Evolutionary conservation across 2,888 invertebrate species (phyloP), one percentile per base, ranked within the genome.

Genomic region (Lasioglossum calceatum): DNA sequence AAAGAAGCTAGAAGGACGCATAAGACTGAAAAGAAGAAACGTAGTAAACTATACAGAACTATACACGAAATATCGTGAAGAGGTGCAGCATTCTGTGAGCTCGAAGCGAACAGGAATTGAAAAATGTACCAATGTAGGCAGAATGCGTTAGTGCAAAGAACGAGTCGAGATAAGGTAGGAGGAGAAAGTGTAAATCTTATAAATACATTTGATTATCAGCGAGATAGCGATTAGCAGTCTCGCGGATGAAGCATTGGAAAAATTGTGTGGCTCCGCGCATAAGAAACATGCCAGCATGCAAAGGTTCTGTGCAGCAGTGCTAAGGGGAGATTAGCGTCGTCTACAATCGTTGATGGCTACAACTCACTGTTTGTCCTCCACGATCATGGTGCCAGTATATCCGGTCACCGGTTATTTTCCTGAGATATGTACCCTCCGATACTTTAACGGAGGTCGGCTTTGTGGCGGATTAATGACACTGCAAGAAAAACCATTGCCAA

Each of bases 291-390:
- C 73, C n/a, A n/a, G 44, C 67, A 67, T 67, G 23, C 16, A 23
- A 74, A 61, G 77, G 10, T 12, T 32, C 0, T 44, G 12, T 82
- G 8, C 44, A 36, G 32, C 19, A 3, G 23, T 58, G 36, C 14
- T n/a, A n/a, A 36, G 54, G 36, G 12, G 44, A 1, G 36, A 5
- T 67, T 84, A 54, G 71, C 10, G 67, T 58, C 44, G n/a, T 42
- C 16, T 77, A 74, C 67, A 27, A 32, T 67, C 76, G 76, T 50
- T 79, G 79, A n/a, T 86, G 47, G 5, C 73, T 77, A 71, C 87
- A 91, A 95, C 95, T 95, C 95, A 95, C 95, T 93, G 94, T 94
- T 94, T 95, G 86, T 95, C 95, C 91, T 95, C 95, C 92, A 95
- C 95, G 93, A 95, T 95, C 95, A 95, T 95, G 95, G 88, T 94